These are phyloP conservation scores for Protosalanx chinensis DNA, from an alignment of 2,797 vertebrate genomes.

Conservation along the genomic window DNA sequence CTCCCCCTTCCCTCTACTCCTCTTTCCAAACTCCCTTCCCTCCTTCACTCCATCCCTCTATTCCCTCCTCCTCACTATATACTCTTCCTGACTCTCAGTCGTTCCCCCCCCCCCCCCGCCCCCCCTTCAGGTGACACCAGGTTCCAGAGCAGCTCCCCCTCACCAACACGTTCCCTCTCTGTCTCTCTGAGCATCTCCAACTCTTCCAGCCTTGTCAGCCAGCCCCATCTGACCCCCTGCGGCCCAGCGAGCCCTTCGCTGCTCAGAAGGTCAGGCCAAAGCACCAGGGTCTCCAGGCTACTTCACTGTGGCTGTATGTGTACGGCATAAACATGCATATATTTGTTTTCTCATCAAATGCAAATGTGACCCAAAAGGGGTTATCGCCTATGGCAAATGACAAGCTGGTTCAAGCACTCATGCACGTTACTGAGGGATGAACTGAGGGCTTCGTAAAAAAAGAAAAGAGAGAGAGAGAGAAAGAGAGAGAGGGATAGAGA, in stretches of 20 bases:
- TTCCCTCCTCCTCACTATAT: neutral
- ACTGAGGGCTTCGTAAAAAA: neutral
- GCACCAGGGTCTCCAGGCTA: neutral
- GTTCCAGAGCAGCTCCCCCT: neutral
- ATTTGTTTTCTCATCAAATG: conserved; percentile 12
- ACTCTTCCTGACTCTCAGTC: neutral
- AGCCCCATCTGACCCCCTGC: neutral
- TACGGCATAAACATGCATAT: conserved; percentile 9
- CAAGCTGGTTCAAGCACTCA: conserved; percentile 9
- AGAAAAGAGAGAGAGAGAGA: no score
- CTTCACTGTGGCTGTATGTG: neutral
- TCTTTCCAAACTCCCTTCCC: no score
- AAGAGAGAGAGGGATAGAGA: no score
- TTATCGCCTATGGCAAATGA: conserved; percentile 22
- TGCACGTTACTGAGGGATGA: neutral
- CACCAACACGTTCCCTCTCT: neutral
- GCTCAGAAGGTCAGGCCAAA: conserved; percentile 9
- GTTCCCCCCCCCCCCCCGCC: no score
- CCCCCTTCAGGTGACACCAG: neutral
- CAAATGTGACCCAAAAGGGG: conserved; percentile 7
- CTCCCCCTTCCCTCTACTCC: neutral
- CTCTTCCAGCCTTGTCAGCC: neutral
- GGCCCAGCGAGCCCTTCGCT: neutral
- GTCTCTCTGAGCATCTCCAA: neutral
- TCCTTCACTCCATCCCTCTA: no score